These are phyloP conservation scores for Drosophila leonis DNA, from an alignment of 2,888 invertebrate species.

Conservation along the genomic window DNA sequence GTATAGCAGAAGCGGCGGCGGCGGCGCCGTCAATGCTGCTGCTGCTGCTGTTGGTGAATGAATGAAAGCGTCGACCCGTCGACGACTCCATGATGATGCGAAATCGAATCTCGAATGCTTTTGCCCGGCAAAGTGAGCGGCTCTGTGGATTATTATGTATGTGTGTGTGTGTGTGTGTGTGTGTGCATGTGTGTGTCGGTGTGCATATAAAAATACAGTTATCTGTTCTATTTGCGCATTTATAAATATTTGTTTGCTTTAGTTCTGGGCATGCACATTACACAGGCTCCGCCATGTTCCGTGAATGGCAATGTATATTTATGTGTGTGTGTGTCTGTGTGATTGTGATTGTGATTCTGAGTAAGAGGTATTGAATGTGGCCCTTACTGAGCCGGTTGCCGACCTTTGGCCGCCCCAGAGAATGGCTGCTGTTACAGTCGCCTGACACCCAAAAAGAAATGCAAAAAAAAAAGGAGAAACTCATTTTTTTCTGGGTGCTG, in stretches of 20 bases:
- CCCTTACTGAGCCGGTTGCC: constrained; percentile 56
- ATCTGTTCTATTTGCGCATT: constrained; percentile 81
- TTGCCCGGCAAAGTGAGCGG: constrained; percentile 66
- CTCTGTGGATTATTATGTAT: constrained; percentile 40
- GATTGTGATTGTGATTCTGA: constrained; percentile 40
- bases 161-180: constrained; percentile 30
- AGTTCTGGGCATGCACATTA: constrained; percentile 71
- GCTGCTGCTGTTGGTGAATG: constrained; percentile 53
- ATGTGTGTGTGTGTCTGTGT: constrained; percentile 24
- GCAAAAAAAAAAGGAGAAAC: constrained; percentile 11
- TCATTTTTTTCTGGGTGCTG: constrained; percentile 12
- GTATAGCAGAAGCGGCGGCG: background rate
- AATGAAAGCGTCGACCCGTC: constrained; percentile 78
- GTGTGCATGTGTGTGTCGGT: constrained; percentile 41
- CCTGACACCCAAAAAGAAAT: constrained; percentile 31
- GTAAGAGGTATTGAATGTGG: constrained; percentile 66
- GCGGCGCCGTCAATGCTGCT: constrained; percentile 21
- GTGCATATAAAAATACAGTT: constrained; percentile 80
- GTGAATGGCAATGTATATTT: constrained; percentile 32
- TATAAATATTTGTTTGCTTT: constrained; percentile 80
- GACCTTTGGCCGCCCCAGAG: constrained; percentile 60
- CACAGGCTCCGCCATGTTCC: constrained; percentile 43
- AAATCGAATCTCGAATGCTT: constrained; percentile 75
- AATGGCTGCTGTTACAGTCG: constrained; percentile 22
- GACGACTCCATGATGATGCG: constrained; percentile 70